Base-by-base conservation (phyloP, 2,797 vertebrate species). In the Acipenser ruthenus region DNA sequence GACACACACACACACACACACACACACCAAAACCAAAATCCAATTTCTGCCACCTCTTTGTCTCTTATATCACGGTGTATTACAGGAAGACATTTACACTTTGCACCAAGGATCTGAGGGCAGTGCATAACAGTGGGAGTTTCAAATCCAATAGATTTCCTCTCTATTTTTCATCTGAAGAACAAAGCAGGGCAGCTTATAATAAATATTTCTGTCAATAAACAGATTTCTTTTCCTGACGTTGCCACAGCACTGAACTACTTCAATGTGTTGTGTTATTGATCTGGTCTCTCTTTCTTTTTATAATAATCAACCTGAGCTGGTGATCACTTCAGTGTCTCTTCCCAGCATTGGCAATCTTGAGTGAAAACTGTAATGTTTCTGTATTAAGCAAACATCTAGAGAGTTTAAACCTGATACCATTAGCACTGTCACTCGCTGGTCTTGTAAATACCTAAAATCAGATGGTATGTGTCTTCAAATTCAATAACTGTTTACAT, bases 191-290 rank as follows among this genome's bases (percentile, higher is more conserved):
- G n/a, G 60, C 18, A 18, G 60, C 7, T 62, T 62, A 47, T 62
- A 62, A 62, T 62, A 62, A 62, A 62, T 23, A 62, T 48, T 7
- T 23, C 13, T 62, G 60, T 62, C 60, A 62, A 62, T 62, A 48
- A 62, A 62, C 60, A 62, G 8, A 62, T 9, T 18, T 18, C 18
- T 10, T 7, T 37, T n/a, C 11, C 18, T 62, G 60, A 60, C 60
- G 0, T 18, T 12, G 47, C 10, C 60, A 18, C 60, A 62, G 60
- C 60, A n/a, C 10, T 62, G 18, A n/a, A 62, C 60, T 10, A 2
- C 60, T 23, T 15, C 18, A n/a, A 62, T 37, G 6, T 37, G 60
- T 62, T 62, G 15, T 4, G 7, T 9, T 23, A 62, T 62, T 37
- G 60, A 62, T 62, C 8, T 55, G 9, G 3, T 53, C 12, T 9